Evolutionary conservation across 2,888 invertebrate genomes (phyloP).

Genomic region (Xanthorhoe spadicearia): DNA sequence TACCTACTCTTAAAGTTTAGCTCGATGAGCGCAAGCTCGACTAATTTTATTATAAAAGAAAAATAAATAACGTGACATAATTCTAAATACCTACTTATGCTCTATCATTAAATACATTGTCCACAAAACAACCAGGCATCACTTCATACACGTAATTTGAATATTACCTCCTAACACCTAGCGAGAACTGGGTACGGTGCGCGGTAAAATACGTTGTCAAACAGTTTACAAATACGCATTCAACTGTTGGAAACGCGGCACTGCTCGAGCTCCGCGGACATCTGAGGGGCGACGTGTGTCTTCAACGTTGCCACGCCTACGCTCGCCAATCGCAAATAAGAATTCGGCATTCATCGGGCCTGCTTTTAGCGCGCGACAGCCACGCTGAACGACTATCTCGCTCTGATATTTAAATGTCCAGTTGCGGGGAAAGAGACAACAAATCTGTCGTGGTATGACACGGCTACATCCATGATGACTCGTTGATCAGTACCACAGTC

Average conservation of each 20-base stretch:
- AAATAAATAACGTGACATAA: neutral
- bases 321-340: conserved; percentile 62
- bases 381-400: conserved; percentile 46
- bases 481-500: conserved; percentile 12
- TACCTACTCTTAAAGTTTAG: too few species aligned
- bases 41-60: too few species aligned
- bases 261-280: conserved; percentile 69
- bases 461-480: conserved; percentile 36
- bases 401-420: conserved; percentile 41
- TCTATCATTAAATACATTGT: conserved; percentile 3
- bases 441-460: conserved; percentile 31
- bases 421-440: conserved; percentile 44
- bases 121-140: conserved; percentile 29
- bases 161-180: conserved; percentile 75
- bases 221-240: conserved; percentile 76
- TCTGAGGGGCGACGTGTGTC: conserved; percentile 67
- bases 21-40: too few species aligned
- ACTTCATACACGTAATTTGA: conserved; percentile 50
- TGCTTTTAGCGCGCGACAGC: conserved; percentile 52
- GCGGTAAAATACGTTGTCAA: conserved; percentile 69
- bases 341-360: conserved; percentile 48
- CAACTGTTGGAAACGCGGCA: conserved; percentile 80
- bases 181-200: conserved; percentile 74
- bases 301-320: conserved; percentile 71
- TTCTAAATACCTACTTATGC: neutral